Conservation (phyloP, 2,797 vertebrate genomes). For the Galago senegalensis region DNA sequence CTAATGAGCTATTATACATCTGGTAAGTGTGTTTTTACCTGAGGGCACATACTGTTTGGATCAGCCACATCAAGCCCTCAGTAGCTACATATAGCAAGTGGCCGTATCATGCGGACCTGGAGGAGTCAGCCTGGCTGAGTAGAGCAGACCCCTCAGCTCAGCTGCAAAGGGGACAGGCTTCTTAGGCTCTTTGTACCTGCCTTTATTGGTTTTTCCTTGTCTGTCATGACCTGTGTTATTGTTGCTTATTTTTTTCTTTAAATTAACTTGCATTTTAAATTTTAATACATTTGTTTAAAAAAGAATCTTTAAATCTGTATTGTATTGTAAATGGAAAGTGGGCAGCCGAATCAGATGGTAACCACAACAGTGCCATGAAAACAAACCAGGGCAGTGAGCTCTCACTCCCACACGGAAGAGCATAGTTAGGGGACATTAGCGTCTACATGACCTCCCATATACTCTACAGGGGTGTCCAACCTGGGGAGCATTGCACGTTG, state of each 20-base stretch:
- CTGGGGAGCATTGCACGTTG: too few relatives aligned
- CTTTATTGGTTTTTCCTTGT: neutral
- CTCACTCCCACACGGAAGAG: neutral
- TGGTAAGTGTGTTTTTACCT: neutral
- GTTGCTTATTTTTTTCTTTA: neutral
- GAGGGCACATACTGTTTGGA: neutral
- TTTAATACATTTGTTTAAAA: neutral
- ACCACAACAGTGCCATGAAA: neutral
- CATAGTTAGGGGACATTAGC: rapidly evolving
- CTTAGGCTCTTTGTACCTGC: neutral
- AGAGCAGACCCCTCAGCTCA: rapidly evolving
- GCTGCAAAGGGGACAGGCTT: neutral
- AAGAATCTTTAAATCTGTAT: neutral
- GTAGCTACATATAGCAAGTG: rapidly evolving
- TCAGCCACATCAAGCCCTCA: neutral
- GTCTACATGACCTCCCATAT: neutral
- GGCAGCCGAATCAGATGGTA: neutral
- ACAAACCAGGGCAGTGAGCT: neutral
- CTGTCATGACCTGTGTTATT: neutral
- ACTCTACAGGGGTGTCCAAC: too few relatives aligned
- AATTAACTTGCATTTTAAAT: conserved; percentile 1
- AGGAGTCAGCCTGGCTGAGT: neutral
- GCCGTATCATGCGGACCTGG: rapidly evolving
- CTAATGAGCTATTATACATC: neutral
- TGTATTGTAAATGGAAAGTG: neutral